Evolutionary conservation across 2,888 invertebrate species (phyloP).

Genomic region (Plutella xylostella): DNA sequence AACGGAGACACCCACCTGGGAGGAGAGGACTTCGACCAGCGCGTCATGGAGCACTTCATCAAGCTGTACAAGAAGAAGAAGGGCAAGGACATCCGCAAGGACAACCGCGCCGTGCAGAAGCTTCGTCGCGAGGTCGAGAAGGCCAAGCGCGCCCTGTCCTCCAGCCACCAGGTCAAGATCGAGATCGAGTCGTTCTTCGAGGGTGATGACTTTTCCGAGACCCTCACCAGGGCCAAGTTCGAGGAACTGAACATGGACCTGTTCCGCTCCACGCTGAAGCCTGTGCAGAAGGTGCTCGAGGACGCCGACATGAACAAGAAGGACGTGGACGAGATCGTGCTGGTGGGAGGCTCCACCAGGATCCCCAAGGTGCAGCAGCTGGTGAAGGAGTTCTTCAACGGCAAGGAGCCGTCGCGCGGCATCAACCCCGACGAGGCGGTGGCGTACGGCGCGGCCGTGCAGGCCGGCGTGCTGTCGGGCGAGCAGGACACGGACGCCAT

Average conservation of each 20-base stretch:
- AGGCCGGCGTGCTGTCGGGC: slow-evolving; percentile 97
- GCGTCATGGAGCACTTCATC: slow-evolving; percentile 99
- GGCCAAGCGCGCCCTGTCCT: slow-evolving; percentile 95
- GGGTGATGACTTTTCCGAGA: slow-evolving; percentile 98
- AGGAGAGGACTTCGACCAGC: slow-evolving; percentile 98
- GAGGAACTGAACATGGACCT: slow-evolving; percentile 97
- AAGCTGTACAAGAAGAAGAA: slow-evolving; percentile 99
- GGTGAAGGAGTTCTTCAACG: slow-evolving; percentile 95
- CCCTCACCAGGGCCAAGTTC: slow-evolving; percentile 97
- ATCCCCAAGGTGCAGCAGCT: slow-evolving; percentile 97
- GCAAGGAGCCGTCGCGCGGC: slow-evolving; percentile 97
- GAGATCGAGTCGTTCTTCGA: slow-evolving; percentile 99
- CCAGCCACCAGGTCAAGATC: slow-evolving; percentile 95
- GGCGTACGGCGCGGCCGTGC: slow-evolving; percentile 98
- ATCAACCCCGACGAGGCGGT: slow-evolving; percentile 99
- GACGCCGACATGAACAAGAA: slow-evolving; percentile 99
- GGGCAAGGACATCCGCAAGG: slow-evolving; percentile 96
- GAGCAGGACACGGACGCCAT: slow-evolving; percentile 98
- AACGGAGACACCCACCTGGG: slow-evolving; percentile 98
- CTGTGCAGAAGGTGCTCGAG: slow-evolving; percentile 94
- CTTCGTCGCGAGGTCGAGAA: slow-evolving; percentile 97
- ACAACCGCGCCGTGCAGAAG: slow-evolving; percentile 95
- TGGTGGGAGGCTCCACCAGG: slow-evolving; percentile 99
- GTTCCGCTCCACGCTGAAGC: slow-evolving; percentile 92
- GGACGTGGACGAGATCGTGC: slow-evolving; percentile 98